phyloP scores from a whole-genome alignment of 2,797 vertebrate species.

The Corythornis leucogaster region DNA sequence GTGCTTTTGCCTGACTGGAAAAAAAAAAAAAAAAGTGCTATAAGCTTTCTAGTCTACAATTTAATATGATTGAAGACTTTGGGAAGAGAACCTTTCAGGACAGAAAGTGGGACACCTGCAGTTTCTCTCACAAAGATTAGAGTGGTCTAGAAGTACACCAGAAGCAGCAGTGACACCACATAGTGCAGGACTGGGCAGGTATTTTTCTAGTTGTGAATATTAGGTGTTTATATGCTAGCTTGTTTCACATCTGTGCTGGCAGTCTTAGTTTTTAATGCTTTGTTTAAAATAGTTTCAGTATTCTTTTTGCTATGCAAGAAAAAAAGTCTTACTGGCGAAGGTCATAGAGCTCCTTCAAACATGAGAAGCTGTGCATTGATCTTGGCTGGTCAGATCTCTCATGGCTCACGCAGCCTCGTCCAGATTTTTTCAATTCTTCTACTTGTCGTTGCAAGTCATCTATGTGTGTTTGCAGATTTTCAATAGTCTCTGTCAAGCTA shows the following conservation, averaged over 20 bases:
- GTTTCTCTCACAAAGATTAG: neutral
- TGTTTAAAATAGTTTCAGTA: neutral
- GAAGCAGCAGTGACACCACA: neutral
- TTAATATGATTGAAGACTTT: neutral
- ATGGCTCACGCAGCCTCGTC: conserved; percentile 73
- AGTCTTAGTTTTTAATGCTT: neutral
- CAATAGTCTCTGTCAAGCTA: conserved; percentile 92
- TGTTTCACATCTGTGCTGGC: neutral
- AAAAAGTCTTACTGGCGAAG: conserved; percentile 87
- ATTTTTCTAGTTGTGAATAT: neutral
- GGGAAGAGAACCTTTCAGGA: neutral
- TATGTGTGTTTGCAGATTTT: conserved; percentile 88
- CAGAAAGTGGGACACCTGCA: neutral
- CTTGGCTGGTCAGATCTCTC: conserved; percentile 81
- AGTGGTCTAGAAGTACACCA: neutral
- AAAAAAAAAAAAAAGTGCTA: neutral
- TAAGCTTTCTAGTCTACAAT: neutral
- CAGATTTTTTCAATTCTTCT: conserved; percentile 84
- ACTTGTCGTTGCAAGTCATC: conserved; percentile 91
- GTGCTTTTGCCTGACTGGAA: neutral
- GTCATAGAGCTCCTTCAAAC: conserved; percentile 92
- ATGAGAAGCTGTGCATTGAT: conserved; percentile 86
- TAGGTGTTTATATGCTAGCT: neutral
- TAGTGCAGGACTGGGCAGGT: neutral
- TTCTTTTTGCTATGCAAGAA: neutral